These are phyloP conservation scores for Odontophorus gujanensis DNA, from an alignment of 2,113 vertebrate genomes.

Conservation along the genomic window DNA sequence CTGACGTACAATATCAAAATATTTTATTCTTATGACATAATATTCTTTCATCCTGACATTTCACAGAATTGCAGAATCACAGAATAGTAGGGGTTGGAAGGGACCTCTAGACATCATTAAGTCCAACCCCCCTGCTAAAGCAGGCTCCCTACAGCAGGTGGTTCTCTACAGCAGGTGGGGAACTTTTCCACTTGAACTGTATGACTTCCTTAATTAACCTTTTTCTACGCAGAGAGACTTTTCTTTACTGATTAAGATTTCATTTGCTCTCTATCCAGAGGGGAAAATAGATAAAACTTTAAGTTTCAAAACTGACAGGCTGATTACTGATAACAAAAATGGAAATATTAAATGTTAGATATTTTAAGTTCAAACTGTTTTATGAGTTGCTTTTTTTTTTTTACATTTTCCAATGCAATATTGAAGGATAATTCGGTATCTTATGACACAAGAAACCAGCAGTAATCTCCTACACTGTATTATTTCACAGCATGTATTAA, in stretches of 20 bases:
- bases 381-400: not conserved
- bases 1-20: not conserved
- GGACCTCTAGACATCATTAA: too few species aligned
- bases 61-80: too few species aligned
- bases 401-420: not conserved
- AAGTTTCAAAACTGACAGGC: not conserved
- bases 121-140: too few species aligned
- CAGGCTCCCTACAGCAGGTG: too few species aligned
- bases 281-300: not conserved
- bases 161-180: too few species aligned
- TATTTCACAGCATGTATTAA: not conserved
- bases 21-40: not conserved
- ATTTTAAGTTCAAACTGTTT: not conserved
- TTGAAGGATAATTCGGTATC: not conserved
- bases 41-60: not conserved
- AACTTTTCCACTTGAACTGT: not conserved
- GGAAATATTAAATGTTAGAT: not conserved
- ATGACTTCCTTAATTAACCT: not conserved
- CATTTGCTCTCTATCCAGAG: not conserved
- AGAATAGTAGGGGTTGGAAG: too few species aligned
- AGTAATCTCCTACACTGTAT: not conserved
- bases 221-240: not conserved
- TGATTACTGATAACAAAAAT: not conserved
- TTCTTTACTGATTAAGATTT: not conserved
- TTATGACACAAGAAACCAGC: not conserved